These are phyloP conservation scores for Sorex araneus DNA, from an alignment of 2,113 vertebrate species.

Conservation along the genomic window DNA sequence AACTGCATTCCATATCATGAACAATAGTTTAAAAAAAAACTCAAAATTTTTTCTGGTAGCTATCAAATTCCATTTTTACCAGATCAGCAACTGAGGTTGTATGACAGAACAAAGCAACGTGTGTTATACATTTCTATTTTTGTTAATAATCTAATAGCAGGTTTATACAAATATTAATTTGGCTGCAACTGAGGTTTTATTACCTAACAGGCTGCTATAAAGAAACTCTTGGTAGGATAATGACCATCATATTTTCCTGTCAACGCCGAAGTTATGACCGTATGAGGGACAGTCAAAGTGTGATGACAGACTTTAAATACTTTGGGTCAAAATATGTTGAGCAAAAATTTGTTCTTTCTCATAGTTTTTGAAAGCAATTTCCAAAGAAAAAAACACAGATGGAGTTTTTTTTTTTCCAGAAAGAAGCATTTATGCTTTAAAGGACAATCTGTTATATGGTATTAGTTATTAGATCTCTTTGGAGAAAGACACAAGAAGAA, in stretches of 20 bases:
- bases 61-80: neutral
- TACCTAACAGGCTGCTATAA: neutral
- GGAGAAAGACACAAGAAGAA: conserved; percentile 48
- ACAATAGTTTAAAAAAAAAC: conserved; percentile 23
- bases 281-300: conserved; percentile 59
- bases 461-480: conserved; percentile 72
- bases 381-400: conserved; percentile 72
- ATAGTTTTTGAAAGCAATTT: conserved; percentile 68
- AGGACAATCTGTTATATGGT: conserved; percentile 72
- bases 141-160: conserved; percentile 68
- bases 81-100: neutral
- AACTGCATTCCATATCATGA: neutral
- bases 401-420: conserved; percentile 62
- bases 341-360: conserved; percentile 59
- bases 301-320: conserved; percentile 56
- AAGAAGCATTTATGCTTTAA: conserved; percentile 71
- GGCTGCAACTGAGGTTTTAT: conserved; percentile 58
- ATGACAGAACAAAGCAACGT: neutral
- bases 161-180: conserved; percentile 33
- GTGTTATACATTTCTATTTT: conserved; percentile 1
- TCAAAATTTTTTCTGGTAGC: neutral
- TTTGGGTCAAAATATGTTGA: conserved; percentile 71
- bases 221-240: conserved; percentile 47
- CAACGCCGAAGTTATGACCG: conserved; percentile 55
- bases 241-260: conserved; percentile 12